Base-by-base conservation (phyloP, 37 sponge, comb jelly and placozoan species). In the Geodia barretti region DNA sequence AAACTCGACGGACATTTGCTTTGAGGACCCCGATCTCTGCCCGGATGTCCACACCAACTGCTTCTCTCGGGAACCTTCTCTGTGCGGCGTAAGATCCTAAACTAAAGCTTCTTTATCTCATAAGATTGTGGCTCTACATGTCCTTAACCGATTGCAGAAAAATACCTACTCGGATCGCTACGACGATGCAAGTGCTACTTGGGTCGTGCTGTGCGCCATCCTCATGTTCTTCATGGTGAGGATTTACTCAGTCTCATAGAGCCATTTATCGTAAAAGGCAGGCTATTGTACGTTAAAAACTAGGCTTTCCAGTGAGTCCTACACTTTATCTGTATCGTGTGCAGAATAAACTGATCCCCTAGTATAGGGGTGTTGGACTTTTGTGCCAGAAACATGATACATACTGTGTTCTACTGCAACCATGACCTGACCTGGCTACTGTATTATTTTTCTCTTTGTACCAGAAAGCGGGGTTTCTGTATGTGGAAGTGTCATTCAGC, bases 191-290 rank as follows among this genome's bases (percentile, higher is more conserved):
- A 94, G 95, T 78, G 91, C 95, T 33, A 80, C 68, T 2, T 94
- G 91, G 91, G 95, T 94, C 20, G 70, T 90, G 36, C 33, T 80
- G 4, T 90, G 91, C 39, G 87, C 95, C 38, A 94, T 94, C 30
- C 95, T 94, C 61, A 94, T 94, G 87, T 94, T 94, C 74, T 94
- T 94, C 58, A 94, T 94, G 94, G 94, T 93, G 42, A 89, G 90
- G 14, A n/a, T n/a, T n/a, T n/a, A n/a, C n/a, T n/a, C n/a, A n/a
- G n/a, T n/a, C n/a, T n/a, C n/a, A n/a, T n/a, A n/a, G n/a, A n/a
- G n/a, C n/a, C n/a, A n/a, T n/a, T n/a, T n/a, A n/a, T n/a, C n/a
- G n/a, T n/a, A n/a, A n/a, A n/a, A n/a, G n/a, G n/a, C n/a, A n/a
- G n/a, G n/a, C n/a, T n/a, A n/a, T n/a, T n/a, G n/a, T n/a, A n/a